These are phyloP conservation scores for Sandelia bainsii DNA, from an alignment of 2,797 vertebrate genomes.

Conservation along the genomic window DNA sequence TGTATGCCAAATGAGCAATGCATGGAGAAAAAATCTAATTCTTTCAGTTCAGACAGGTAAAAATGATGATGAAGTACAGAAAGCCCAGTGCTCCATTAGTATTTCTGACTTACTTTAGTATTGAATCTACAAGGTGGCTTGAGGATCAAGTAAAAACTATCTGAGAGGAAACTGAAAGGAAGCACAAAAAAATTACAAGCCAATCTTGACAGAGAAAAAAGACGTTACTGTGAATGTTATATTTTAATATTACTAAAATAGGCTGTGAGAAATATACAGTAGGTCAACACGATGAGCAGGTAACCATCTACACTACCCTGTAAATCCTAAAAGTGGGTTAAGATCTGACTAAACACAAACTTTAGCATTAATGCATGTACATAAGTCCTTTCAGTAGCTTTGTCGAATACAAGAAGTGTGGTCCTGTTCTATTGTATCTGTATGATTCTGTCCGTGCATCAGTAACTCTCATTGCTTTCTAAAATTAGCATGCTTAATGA, in stretches of 20 bases:
- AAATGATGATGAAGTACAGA: constrained; percentile 13
- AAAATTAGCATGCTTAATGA: constrained; percentile 72
- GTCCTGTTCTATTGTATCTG: constrained; percentile 7
- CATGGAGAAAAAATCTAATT: constrained; percentile 7
- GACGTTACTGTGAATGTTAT: no score
- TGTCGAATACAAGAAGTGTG: background rate
- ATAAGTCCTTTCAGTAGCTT: background rate
- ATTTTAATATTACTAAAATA: no score
- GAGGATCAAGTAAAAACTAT: background rate
- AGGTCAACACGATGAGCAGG: background rate
- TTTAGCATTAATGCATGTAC: no score
- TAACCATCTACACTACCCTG: background rate
- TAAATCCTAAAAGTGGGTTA: background rate
- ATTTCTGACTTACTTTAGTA: background rate
- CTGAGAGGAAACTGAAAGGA: background rate
- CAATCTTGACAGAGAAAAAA: no score
- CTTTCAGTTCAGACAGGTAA: constrained; percentile 4
- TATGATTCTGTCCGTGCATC: constrained; percentile 50
- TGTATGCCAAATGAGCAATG: background rate
- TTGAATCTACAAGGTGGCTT: background rate
- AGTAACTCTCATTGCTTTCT: constrained; percentile 48
- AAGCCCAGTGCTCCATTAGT: background rate
- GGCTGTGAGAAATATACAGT: background rate
- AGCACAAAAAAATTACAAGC: background rate
- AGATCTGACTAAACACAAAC: background rate